Percentiles rank a stretch among this genome's conserved stretches.
These are phyloP conservation scores for Cybosia mesomella DNA, from an alignment of 2,888 invertebrate genomes.

Conservation along the genomic window DNA sequence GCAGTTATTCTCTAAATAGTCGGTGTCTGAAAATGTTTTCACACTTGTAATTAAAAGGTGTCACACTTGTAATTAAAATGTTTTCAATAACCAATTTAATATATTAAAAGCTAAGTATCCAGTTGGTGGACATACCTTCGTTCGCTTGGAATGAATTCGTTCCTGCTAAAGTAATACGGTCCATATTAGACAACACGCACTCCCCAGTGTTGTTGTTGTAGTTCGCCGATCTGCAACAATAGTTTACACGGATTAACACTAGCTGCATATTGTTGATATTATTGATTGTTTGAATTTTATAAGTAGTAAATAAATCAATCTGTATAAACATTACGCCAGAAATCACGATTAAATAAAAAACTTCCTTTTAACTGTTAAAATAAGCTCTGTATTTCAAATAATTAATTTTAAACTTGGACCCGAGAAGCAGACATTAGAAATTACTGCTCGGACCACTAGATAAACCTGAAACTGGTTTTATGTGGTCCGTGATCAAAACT, in stretches of 20 bases:
- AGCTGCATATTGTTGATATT: conserved; percentile 62
- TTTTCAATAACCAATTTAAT: neutral
- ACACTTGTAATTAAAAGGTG: neutral
- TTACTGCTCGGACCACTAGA: conserved; percentile 36
- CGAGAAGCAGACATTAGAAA: conserved; percentile 23
- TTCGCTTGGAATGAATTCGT: conserved; percentile 91
- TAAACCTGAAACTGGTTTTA: conserved; percentile 44
- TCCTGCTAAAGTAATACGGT: conserved; percentile 95
- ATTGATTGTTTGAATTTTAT: conserved; percentile 76
- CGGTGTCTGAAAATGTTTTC: conserved; percentile 79
- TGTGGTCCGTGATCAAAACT: conserved; percentile 37
- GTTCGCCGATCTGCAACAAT: conserved; percentile 94
- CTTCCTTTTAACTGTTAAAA: conserved; percentile 29
- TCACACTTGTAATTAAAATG: neutral
- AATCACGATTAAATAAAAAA: conserved; percentile 46
- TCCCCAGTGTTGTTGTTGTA: conserved; percentile 94
- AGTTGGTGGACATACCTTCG: conserved; percentile 79
- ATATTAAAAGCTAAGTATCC: neutral
- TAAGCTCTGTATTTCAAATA: conserved; percentile 10
- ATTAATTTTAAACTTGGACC: conserved; percentile 41
- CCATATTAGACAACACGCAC: conserved; percentile 96
- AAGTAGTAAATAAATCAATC: conserved; percentile 64
- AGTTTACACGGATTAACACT: conserved; percentile 69
- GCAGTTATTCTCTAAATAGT: conserved; percentile 97
- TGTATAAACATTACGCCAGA: conserved; percentile 49